phyloP scores from a whole-genome alignment of 2,797 vertebrate genomes.

The Babyrousa celebensis region DNA sequence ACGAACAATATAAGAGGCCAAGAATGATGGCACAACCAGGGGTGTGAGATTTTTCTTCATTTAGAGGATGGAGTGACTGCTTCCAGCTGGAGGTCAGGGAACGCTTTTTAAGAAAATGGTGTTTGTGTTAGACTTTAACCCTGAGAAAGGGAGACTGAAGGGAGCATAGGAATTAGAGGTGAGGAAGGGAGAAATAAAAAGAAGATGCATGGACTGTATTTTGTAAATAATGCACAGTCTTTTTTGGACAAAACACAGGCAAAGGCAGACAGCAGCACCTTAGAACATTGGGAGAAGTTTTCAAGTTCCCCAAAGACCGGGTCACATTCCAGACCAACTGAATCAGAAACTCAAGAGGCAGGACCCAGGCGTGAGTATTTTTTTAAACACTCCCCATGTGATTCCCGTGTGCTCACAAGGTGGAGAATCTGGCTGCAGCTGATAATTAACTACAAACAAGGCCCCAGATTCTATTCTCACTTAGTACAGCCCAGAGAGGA shows the following conservation, averaged over 20 bases:
- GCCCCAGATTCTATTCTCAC: not conserved
- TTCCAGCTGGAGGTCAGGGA: not conserved
- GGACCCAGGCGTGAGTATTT: not conserved
- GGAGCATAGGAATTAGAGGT: not conserved
- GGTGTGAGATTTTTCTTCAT: not conserved
- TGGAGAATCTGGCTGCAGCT: not conserved
- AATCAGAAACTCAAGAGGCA: not conserved
- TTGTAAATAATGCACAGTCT: not conserved
- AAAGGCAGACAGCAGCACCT: not conserved
- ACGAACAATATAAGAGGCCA: rapidly evolving
- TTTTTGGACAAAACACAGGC: not conserved
- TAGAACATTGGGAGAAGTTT: not conserved
- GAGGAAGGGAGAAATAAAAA: not conserved
- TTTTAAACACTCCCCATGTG: not conserved
- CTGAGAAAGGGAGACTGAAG: not conserved
- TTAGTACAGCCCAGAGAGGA: not conserved
- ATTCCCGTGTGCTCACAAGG: not conserved
- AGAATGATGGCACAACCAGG: too few relatives aligned
- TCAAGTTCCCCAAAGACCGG: too few relatives aligned
- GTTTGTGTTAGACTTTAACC: not conserved
- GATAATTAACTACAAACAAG: not conserved
- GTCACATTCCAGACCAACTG: not conserved
- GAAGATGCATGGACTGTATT: not conserved
- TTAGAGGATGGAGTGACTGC: not conserved
- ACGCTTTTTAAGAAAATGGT: not conserved